Base-by-base conservation (phyloP, 2,797 vertebrate genomes). In the Gymnopithys bicolor region DNA sequence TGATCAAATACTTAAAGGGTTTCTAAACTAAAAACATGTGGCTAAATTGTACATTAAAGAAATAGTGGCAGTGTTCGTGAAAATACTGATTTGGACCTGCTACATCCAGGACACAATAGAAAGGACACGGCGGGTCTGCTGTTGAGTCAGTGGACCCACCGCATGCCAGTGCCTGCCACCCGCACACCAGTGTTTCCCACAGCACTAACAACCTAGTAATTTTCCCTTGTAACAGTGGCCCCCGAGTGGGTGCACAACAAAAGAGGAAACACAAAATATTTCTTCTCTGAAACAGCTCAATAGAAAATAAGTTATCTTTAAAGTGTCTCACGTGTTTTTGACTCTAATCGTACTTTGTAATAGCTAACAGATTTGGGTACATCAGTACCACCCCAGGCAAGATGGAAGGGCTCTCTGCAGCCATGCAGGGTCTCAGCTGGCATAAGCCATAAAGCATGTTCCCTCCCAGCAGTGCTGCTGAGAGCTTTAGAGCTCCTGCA, bases 1-100 rank as follows among this genome's bases (percentile, higher is more conserved):
- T 81, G 81, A 96, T 95, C 86, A 80, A 79, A 73, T 86, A 73
- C 70, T 93, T 93, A 91, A 87, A 95, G 89, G 84, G 83, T 88
- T 95, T 87, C 82, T 83, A 76, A 84, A 91, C 48, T 48, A 70
- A 87, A 84, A 91, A 48, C 2, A 4, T 23, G 74, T 62, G 52
- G 74, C 89, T 79, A 24, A 53, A 56, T 59, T 68, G 18, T 46
- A 49, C 69, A 24, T 28, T n/a, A 80, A 93, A 84, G 74, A 89
- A 87, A n/a, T n/a, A 59, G 48, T 55, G 41, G 62, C 46, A 55
- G 10, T 25, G 13, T 66, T 59, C 49, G 28, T 59, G 69, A 93
- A 94, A 91, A 82, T 48, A 78, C 73, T 64, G 56, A 85, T 88
- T 76, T 90, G 77, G 56, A 73, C 63, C 32, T 60, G 49, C 60